These are phyloP conservation scores for Neogobius melanostomus DNA, from an alignment of 2,113 vertebrate genomes.

Conservation along the genomic window DNA sequence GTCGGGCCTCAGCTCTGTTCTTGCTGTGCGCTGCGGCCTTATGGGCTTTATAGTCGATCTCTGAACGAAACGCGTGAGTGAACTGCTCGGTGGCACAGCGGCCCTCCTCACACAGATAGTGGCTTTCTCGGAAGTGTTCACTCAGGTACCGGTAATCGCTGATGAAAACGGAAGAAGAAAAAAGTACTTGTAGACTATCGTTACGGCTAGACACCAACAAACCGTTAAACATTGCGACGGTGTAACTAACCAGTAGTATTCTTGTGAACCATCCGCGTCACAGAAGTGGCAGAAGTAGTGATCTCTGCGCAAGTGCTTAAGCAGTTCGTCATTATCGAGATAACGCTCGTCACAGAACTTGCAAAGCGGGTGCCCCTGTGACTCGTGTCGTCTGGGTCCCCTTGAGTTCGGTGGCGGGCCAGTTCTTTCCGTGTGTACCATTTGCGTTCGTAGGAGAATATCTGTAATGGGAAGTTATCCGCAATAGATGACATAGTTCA, in stretches of 20 bases:
- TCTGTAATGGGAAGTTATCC: constrained; percentile 67
- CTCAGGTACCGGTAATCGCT: constrained; percentile 93
- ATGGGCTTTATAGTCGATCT: constrained; percentile 98
- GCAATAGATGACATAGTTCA: neutral
- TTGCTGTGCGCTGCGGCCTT: constrained; percentile 92
- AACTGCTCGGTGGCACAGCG: constrained; percentile 92
- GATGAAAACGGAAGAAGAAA: constrained; percentile 1
- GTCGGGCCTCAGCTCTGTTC: constrained; percentile 91
- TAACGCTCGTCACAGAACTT: constrained; percentile 97
- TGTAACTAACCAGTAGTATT: constrained; percentile 88
- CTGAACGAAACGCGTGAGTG: constrained; percentile 93
- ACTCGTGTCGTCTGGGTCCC: constrained; percentile 94
- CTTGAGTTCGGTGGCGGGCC: constrained; percentile 89
- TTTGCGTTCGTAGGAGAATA: constrained; percentile 91
- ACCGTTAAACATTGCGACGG: neutral
- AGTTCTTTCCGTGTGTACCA: constrained; percentile 97
- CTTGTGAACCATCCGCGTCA: constrained; percentile 93
- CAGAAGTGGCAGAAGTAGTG: constrained; percentile 99
- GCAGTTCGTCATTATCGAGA: constrained; percentile 93
- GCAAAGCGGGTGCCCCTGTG: constrained; percentile 94
- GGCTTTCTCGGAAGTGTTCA: constrained; percentile 93
- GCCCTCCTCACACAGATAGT: constrained; percentile 96
- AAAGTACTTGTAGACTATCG: neutral
- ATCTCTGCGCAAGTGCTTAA: constrained; percentile 92
- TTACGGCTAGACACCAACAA: too few species aligned